These are phyloP conservation scores for Rhodeus uyekii DNA, from an alignment of 2,797 vertebrate species.

Conservation along the genomic window DNA sequence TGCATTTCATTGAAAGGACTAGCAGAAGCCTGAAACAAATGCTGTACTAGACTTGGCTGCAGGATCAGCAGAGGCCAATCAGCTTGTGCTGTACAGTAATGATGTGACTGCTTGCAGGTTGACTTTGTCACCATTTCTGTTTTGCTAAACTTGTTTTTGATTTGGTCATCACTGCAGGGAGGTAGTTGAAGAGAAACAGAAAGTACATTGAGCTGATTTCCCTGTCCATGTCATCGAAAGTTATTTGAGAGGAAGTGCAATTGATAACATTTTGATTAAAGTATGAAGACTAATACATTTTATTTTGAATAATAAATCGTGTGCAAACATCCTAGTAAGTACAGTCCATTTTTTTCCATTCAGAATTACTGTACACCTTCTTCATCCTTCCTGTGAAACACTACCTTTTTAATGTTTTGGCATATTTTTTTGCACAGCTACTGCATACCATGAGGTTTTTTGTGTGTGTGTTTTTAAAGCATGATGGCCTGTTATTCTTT, in stretches of 20 bases:
- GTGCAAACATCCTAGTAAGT: background rate
- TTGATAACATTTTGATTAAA: background rate
- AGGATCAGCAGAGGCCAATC: background rate
- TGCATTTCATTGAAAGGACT: background rate
- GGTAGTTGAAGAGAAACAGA: background rate
- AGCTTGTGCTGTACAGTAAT: background rate
- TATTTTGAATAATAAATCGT: background rate
- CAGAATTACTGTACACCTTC: conserved; percentile 56
- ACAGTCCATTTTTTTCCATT: conserved; percentile 14
- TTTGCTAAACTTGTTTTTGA: background rate
- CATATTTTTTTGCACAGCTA: conserved; percentile 60
- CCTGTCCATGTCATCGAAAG: background rate
- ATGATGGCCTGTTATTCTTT: conserved; percentile 50
- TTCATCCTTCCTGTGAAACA: conserved; percentile 49
- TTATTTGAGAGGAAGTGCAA: background rate
- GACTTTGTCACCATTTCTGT: background rate
- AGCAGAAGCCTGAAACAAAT: background rate
- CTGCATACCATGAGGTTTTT: conserved; percentile 47
- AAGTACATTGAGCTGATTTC: background rate
- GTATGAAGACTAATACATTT: background rate
- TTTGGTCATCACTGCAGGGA: background rate
- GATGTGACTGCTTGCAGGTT: background rate
- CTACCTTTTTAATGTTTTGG: conserved; percentile 56
- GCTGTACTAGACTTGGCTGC: background rate
- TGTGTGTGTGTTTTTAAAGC: background rate